phyloP scores from a whole-genome alignment of 2,113 vertebrate species.

The Etia nguti region DNA sequence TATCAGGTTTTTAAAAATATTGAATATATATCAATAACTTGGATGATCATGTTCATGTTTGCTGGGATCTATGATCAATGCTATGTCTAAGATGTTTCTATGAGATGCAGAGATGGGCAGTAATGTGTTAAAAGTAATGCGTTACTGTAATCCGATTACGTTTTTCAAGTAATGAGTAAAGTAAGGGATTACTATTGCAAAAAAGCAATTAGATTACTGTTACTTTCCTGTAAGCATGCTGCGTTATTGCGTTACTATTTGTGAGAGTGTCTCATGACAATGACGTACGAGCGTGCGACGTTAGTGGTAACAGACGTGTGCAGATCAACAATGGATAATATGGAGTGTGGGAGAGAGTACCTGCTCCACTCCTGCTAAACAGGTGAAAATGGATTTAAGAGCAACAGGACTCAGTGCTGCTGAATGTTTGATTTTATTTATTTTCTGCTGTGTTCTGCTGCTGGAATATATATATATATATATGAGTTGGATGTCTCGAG shows the following conservation, averaged over 20 bases:
- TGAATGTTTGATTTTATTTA: no score
- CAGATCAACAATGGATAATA: no score
- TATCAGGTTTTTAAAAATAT: neutral
- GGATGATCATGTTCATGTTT: neutral
- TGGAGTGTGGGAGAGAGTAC: no score
- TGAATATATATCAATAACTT: neutral
- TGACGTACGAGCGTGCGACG: neutral
- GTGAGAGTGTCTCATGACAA: neutral
- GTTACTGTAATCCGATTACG: neutral
- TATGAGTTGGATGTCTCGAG: no score
- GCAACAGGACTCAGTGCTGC: no score
- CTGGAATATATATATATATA: no score
- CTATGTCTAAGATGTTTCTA: neutral
- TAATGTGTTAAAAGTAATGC: neutral
- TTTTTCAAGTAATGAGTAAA: neutral
- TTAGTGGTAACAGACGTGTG: neutral
- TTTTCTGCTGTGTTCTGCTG: no score
- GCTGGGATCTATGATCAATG: neutral
- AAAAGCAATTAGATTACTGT: neutral
- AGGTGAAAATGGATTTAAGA: no score
- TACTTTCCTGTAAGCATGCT: neutral
- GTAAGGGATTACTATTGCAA: neutral
- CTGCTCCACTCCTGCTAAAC: no score
- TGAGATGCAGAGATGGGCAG: neutral
- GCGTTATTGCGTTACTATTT: neutral